Conservation (phyloP, 2,888 invertebrate genomes). For the Atherix ibis region DNA sequence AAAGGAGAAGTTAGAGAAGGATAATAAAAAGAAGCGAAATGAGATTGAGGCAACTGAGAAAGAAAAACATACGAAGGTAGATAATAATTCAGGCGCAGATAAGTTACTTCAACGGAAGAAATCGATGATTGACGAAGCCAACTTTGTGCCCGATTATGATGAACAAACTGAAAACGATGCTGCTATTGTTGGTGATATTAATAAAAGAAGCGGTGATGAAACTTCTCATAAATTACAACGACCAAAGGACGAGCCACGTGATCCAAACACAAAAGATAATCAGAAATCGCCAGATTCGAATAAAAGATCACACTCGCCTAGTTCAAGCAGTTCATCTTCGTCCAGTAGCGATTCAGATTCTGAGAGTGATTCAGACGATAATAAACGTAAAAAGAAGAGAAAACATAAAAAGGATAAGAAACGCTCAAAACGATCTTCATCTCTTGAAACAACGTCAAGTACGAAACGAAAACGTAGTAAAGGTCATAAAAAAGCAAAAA, state of each 20-base stretch:
- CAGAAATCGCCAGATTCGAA: conserved; percentile 20
- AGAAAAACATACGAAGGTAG: conserved; percentile 13
- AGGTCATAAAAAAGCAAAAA: conserved; percentile 52
- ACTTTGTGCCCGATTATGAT: conserved; percentile 61
- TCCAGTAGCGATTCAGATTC: conserved; percentile 39
- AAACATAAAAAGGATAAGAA: conserved; percentile 46
- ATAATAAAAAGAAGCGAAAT: conserved; percentile 11
- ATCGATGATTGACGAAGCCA: conserved; percentile 53
- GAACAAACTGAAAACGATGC: conserved; percentile 47
- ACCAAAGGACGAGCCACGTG: conserved; percentile 33
- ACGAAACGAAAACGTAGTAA: conserved; percentile 41
- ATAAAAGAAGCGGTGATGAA: conserved; percentile 13
- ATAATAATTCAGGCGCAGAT: conserved; percentile 7
- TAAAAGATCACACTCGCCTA: conserved; percentile 45
- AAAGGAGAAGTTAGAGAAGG: conserved; percentile 21
- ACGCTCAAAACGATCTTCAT: conserved; percentile 36
- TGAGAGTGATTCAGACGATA: conserved; percentile 31
- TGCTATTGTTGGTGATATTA: conserved; percentile 17
- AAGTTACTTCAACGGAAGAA: conserved; percentile 39
- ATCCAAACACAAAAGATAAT: conserved; percentile 8
- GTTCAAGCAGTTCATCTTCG: conserved; percentile 32
- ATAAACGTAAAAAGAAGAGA: conserved; percentile 42
- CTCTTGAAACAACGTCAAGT: conserved; percentile 23
- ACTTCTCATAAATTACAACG: conserved; percentile 31
- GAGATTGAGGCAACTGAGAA: conserved; percentile 15